phyloP scores from a whole-genome alignment of 2,888 invertebrate species.

The Parasteatoda lunata region DNA sequence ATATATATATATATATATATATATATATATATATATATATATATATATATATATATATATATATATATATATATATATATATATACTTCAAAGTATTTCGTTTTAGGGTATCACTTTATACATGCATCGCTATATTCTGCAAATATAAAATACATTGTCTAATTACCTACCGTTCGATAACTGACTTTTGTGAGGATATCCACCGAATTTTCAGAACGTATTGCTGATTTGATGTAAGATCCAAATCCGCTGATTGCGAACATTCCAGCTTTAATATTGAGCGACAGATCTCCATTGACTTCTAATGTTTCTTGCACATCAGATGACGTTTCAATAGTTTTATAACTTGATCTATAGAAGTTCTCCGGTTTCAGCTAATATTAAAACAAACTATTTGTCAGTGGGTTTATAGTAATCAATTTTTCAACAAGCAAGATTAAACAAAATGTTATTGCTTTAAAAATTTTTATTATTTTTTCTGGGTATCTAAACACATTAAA shows the following conservation, averaged over 20 bases:
- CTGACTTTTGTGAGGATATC: slow-evolving; percentile 58
- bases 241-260: slow-evolving; percentile 33
- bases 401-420: neutral
- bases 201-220: slow-evolving; percentile 18
- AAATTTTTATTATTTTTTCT: too few species aligned
- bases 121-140: too few species aligned
- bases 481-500: too few species aligned
- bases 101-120: too few species aligned
- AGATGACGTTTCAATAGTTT: slow-evolving; percentile 41
- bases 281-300: slow-evolving; percentile 46
- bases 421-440: neutral
- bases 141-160: too few species aligned
- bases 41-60: too few species aligned
- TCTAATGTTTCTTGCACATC: slow-evolving; percentile 51
- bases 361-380: slow-evolving; percentile 28
- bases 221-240: slow-evolving; percentile 22
- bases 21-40: too few species aligned
- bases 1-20: too few species aligned
- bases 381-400: neutral
- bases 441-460: neutral
- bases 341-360: slow-evolving; percentile 38
- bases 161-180: slow-evolving; percentile 49
- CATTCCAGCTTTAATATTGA: slow-evolving; percentile 47
- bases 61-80: too few species aligned
- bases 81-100: too few species aligned